Conservation (phyloP, 2,797 vertebrate genomes). For the Rhinella marina region DNA sequence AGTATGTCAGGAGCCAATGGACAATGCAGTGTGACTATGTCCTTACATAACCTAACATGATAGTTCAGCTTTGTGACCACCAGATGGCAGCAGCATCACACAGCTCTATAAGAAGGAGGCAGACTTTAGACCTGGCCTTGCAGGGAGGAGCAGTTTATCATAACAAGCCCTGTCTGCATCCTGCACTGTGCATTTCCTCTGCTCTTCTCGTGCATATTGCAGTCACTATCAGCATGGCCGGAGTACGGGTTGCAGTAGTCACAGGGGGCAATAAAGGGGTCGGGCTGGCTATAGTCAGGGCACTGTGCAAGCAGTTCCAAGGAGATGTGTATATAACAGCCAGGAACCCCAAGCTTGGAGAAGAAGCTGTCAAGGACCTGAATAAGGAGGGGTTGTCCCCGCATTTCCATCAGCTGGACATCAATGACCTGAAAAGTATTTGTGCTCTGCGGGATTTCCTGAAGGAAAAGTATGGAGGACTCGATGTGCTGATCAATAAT, state of each 20-base stretch:
- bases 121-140: not conserved
- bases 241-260: slow-evolving; percentile 74
- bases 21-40: not conserved
- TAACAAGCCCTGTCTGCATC: too few species aligned
- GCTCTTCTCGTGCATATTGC: not conserved
- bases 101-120: not conserved
- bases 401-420: slow-evolving; percentile 87
- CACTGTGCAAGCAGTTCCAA: too few species aligned
- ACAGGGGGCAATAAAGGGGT: too few species aligned
- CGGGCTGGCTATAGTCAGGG: too few species aligned
- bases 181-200: not conserved
- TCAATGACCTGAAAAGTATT: slow-evolving; percentile 81
- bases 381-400: slow-evolving; percentile 77
- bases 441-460: slow-evolving; percentile 76
- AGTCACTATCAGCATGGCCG: slow-evolving; percentile 60
- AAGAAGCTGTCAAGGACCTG: slow-evolving; percentile 77
- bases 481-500: slow-evolving; percentile 89
- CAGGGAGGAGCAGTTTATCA: not conserved
- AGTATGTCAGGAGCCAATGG: too few species aligned
- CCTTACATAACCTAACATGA: not conserved
- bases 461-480: slow-evolving; percentile 78
- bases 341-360: too few species aligned
- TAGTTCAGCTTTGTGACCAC: not conserved
- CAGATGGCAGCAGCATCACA: slow-evolving; percentile 9
- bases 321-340: too few species aligned